These are phyloP conservation scores for Drosophila rubida DNA, from an alignment of 2,888 invertebrate species.

Conservation along the genomic window DNA sequence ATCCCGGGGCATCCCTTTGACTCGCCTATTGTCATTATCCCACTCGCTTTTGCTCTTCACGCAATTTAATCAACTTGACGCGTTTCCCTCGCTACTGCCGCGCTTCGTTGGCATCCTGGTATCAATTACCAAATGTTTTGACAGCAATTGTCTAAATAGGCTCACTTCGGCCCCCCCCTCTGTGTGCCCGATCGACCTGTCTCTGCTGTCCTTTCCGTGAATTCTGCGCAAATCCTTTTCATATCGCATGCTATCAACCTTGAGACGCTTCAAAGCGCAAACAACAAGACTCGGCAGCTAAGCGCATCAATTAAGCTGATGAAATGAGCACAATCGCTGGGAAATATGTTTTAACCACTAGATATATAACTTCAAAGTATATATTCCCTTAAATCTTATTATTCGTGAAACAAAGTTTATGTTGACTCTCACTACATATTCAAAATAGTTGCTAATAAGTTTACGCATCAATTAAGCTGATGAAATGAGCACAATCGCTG, in stretches of 20 bases:
- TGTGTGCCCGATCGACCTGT: not conserved
- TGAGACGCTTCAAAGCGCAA: not conserved
- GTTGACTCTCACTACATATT: no score
- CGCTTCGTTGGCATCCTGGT: constrained; percentile 28
- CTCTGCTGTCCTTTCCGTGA: constrained; percentile 14
- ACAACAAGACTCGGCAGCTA: not conserved
- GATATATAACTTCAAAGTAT: no score
- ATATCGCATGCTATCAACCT: constrained; percentile 5
- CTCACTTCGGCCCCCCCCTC: constrained; percentile 20
- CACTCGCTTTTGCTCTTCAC: constrained; percentile 53
- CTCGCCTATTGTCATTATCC: constrained; percentile 53
- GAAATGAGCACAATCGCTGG: not conserved
- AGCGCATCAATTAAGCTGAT: constrained; percentile 9
- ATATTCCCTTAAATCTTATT: no score
- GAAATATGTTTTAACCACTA: no score
- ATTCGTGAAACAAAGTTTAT: no score
- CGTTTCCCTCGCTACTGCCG: constrained; percentile 58
- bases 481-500: not conserved
- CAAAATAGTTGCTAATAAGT: no score
- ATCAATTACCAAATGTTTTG: constrained; percentile 78
- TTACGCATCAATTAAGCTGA: constrained; percentile 9
- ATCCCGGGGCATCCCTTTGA: constrained; percentile 58
- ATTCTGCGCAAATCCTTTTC: constrained; percentile 19
- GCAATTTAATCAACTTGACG: constrained; percentile 79
- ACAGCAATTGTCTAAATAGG: constrained; percentile 80